Base-by-base conservation (phyloP, 1,140 invertebrate species). In the Drosophila parabipectinata region DNA sequence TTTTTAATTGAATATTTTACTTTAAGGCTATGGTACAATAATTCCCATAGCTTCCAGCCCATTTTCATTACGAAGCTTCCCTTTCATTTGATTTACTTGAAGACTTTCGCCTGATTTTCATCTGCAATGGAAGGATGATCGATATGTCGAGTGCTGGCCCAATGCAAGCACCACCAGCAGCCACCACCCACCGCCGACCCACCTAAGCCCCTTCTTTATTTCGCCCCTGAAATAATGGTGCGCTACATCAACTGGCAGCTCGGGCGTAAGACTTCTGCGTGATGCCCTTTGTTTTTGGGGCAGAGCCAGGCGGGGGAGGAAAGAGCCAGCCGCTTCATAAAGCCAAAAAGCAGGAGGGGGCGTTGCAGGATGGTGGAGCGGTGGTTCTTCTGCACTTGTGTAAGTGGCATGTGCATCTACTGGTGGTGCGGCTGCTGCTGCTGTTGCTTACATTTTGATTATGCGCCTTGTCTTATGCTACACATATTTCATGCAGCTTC, bases 381-480 rank as follows among this genome's bases (percentile, higher is more conserved):
- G 18, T 44, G 32, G 28, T 6, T 34, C 26, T 44, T 53, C 32
- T 63, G 69, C 45, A 59, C 48, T 66, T 41, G 72, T 67, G 37
- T 68, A 76, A 76, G 73, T 76, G 72, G 73, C 73, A 71, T 71
- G 74, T 76, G 62, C 69, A 75, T 62, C 39, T 57, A 57, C 12
- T 55, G 58, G 37, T 18, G 39, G 26, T 54, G 48, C 24, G 44
- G 18, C 45, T 37, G 50, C 9, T 45, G 30, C 1, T 21, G 24
- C 50, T 66, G 48, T 75, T 77, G 74, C 78, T 75, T 75, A 77
- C 76, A 50, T 88, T 83, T 88, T 87, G 82, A 88, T 87, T 87
- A 88, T 88, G 83, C 83, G 83, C 83, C 83, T 68, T 83, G 83
- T 89, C 84, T 83, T 88, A 79, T 88, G 83, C 84, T 77, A 69